These are phyloP conservation scores for Bos indicus DNA, from an alignment of 2,113 vertebrate species.

Conservation along the genomic window DNA sequence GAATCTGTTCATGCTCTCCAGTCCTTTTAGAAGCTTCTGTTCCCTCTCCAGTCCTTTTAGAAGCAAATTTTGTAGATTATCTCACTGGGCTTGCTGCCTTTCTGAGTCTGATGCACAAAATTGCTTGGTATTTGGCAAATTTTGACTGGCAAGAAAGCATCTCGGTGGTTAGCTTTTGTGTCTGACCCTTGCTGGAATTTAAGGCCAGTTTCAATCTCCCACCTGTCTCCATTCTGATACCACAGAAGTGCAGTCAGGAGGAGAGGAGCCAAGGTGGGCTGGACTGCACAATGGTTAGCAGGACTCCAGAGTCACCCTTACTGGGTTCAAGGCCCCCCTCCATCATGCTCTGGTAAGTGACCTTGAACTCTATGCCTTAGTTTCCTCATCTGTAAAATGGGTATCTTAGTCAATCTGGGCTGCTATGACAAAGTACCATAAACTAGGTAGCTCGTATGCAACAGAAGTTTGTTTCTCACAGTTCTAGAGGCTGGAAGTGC, in stretches of 20 bases:
- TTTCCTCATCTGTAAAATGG: neutral
- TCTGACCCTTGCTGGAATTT: slow-evolving; percentile 18
- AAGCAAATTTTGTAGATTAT: slow-evolving; percentile 49
- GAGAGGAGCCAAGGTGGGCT: neutral
- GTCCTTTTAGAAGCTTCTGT: slow-evolving; percentile 11
- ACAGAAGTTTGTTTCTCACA: neutral
- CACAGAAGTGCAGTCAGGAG: neutral
- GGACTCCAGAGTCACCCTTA: neutral
- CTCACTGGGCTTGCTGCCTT: slow-evolving; percentile 21
- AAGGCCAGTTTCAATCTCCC: neutral
- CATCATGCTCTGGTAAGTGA: neutral
- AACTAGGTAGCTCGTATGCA: neutral
- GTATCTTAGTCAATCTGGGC: neutral
- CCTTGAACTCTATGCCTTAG: neutral
- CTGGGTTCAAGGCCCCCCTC: neutral
- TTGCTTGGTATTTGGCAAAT: slow-evolving; percentile 28
- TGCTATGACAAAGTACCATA: neutral
- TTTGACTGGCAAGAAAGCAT: neutral
- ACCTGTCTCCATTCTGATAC: neutral
- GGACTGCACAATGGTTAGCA: neutral
- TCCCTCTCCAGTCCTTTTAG: neutral
- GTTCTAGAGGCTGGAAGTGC: neutral
- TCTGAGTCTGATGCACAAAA: slow-evolving; percentile 8
- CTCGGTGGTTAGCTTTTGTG: neutral
- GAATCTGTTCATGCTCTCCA: neutral